Percentiles rank a stretch among this genome's conserved stretches.
These are phyloP conservation scores for Chitala chitala DNA, from an alignment of 2,113 vertebrate genomes.

Conservation along the genomic window DNA sequence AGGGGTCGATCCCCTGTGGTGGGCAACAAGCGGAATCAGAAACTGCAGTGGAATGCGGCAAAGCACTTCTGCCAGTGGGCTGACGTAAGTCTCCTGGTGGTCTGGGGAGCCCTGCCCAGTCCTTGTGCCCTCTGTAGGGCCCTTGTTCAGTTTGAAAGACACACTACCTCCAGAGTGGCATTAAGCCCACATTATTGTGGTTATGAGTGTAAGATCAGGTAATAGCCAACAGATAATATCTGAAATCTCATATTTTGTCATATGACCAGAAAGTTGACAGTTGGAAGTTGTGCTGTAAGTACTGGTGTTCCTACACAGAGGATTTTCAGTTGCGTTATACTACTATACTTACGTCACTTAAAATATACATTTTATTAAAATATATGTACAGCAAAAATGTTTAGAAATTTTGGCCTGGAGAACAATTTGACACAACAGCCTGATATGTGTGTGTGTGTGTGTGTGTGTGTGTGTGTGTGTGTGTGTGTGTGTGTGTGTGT, in stretches of 20 bases:
- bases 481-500: background rate
- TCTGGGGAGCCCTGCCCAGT: background rate
- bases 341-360: too few species aligned
- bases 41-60: constrained; percentile 95
- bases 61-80: constrained; percentile 98
- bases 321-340: background rate
- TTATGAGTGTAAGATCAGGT: background rate
- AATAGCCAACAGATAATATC: background rate
- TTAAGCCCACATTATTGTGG: background rate
- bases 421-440: background rate
- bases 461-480: too few species aligned
- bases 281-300: background rate
- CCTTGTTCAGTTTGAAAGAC: background rate
- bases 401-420: background rate
- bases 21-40: constrained; percentile 96
- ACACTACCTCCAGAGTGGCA: background rate
- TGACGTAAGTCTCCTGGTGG: constrained; percentile 71
- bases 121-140: background rate
- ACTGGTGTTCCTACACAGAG: background rate
- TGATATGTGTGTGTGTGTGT: too few species aligned
- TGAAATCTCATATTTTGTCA: background rate
- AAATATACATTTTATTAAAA: too few species aligned
- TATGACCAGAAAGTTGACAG: background rate
- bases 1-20: constrained; percentile 86
- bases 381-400: background rate